Conservation (phyloP, 2,113 vertebrate species). For the Brachirus orientalis region DNA sequence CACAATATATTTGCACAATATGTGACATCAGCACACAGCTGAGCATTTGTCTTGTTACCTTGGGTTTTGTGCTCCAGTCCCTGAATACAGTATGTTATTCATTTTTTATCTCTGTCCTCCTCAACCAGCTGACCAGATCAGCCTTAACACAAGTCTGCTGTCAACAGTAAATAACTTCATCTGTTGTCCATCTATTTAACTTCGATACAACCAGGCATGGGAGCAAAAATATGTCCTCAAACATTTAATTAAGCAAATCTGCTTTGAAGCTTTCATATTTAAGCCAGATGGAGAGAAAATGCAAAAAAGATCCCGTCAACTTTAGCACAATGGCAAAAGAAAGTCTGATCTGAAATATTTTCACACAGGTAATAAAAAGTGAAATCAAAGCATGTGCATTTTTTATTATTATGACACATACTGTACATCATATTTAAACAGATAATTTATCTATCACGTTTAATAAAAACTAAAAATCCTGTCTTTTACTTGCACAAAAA, state of each 20-base stretch:
- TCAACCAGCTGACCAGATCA: not conserved
- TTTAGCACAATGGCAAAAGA: not conserved
- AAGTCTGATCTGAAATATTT: not conserved
- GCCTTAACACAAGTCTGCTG: conserved; percentile 17
- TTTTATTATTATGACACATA: no score
- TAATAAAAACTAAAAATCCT: no score
- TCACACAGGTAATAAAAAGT: no score
- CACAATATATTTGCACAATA: not conserved
- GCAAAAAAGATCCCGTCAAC: not conserved
- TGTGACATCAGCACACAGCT: conserved; percentile 8
- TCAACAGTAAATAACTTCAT: not conserved
- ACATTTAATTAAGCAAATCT: not conserved
- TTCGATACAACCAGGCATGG: conserved; percentile 18
- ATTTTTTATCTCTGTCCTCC: conserved; percentile 14
- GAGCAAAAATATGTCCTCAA: not conserved
- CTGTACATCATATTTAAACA: no score
- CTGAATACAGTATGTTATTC: not conserved
- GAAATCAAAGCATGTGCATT: no score
- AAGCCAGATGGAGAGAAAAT: not conserved
- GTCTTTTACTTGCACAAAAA: no score
- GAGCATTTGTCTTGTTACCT: conserved; percentile 35
- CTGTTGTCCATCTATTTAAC: conserved; percentile 32
- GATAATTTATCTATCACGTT: no score
- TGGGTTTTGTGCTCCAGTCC: not conserved
- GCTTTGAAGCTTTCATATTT: conserved; percentile 6